phyloP scores from a whole-genome alignment of 2,113 vertebrate species.

The Danionella cerebrum region DNA sequence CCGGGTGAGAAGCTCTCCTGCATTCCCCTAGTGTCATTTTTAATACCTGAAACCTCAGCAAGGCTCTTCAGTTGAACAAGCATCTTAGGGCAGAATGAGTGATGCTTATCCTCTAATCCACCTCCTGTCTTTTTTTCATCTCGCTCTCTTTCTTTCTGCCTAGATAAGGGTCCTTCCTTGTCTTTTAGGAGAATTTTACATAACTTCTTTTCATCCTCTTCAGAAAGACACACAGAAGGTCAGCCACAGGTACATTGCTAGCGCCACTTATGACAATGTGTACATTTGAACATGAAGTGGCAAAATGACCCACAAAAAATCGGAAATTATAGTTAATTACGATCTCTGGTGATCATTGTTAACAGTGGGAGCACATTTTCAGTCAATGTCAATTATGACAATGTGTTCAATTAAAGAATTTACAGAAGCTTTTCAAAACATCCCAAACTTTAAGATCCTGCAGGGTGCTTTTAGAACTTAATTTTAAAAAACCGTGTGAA shows the following conservation, averaged over 20 bases:
- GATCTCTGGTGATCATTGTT: too few relatives aligned
- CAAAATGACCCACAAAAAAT: too few relatives aligned
- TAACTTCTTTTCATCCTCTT: constrained; percentile 50
- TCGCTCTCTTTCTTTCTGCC: not conserved
- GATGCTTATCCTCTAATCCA: not conserved
- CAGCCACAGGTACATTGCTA: constrained; percentile 49
- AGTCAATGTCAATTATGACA: too few relatives aligned
- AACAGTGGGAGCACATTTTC: too few relatives aligned
- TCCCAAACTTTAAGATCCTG: too few relatives aligned
- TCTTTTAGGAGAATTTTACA: constrained; percentile 53
- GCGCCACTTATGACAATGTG: not conserved
- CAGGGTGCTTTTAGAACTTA: too few relatives aligned
- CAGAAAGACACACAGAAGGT: constrained; percentile 44
- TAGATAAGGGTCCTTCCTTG: constrained; percentile 54
- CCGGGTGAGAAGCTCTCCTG: constrained; percentile 47
- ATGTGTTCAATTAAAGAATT: too few relatives aligned
- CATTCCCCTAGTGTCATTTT: not conserved
- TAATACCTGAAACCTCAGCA: not conserved
- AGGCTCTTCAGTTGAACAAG: constrained; percentile 16
- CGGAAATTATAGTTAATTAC: too few relatives aligned
- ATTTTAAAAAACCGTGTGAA: too few relatives aligned
- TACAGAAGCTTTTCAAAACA: too few relatives aligned
- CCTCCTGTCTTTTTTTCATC: not conserved
- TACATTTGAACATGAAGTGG: not conserved
- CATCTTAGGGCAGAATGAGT: not conserved